These are phyloP conservation scores for Ptychochromis oligacanthus DNA, from an alignment of 2,113 vertebrate genomes.

Conservation along the genomic window DNA sequence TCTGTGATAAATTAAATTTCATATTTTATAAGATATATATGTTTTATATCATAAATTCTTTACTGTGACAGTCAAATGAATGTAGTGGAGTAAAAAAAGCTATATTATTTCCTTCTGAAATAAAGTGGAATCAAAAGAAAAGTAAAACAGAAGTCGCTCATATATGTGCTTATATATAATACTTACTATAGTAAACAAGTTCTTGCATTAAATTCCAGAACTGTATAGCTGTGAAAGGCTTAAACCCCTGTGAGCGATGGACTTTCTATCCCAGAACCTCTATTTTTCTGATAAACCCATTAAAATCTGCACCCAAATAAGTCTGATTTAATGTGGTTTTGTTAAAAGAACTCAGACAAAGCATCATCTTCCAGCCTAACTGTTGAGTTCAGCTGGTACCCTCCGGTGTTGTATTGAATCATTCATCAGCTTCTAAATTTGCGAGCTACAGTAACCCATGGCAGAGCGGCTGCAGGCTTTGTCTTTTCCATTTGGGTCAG, in stretches of 20 bases:
- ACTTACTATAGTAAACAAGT: fast-evolving
- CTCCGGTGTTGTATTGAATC: constrained; percentile 44
- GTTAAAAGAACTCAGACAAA: background rate
- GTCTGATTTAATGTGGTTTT: background rate
- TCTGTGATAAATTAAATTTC: too few species aligned
- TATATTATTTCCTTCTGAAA: background rate
- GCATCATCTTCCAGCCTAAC: constrained; percentile 1
- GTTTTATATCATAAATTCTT: background rate
- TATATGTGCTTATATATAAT: background rate
- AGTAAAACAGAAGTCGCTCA: background rate
- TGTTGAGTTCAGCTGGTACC: constrained; percentile 27
- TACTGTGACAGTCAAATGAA: background rate
- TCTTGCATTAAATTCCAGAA: background rate
- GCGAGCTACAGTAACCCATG: constrained; percentile 25
- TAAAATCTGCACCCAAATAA: background rate
- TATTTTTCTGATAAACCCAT: background rate
- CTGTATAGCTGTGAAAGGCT: background rate
- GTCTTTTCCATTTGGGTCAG: constrained; percentile 70
- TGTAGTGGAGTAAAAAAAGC: background rate
- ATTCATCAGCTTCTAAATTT: constrained; percentile 61
- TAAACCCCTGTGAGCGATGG: background rate
- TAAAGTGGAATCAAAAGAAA: background rate
- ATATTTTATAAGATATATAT: background rate
- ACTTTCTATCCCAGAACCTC: too few species aligned
- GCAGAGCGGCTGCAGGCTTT: constrained; percentile 43